phyloP scores from a whole-genome alignment of 2,797 vertebrate genomes.

The Synaphobranchus kaupii region DNA sequence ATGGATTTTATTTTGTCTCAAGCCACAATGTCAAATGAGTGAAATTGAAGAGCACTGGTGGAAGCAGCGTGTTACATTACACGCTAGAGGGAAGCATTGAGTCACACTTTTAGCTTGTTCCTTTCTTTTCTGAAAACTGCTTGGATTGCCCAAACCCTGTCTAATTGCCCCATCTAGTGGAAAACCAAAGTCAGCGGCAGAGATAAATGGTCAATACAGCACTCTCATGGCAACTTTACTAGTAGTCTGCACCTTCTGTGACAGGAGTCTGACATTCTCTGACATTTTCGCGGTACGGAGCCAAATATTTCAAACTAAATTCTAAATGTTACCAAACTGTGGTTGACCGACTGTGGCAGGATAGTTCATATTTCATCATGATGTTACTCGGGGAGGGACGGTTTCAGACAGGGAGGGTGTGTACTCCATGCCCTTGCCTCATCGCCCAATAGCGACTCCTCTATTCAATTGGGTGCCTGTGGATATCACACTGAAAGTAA shows the following conservation, averaged over 20 bases:
- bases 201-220: background rate
- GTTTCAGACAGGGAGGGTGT: background rate
- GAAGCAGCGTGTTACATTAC: background rate
- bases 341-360: background rate
- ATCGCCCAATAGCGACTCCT: background rate
- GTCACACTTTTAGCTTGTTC: conserved; percentile 31
- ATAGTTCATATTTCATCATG: background rate
- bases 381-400: background rate
- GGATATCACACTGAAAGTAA: background rate
- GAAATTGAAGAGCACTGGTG: background rate
- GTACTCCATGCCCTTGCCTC: background rate
- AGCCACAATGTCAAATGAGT: background rate
- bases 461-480: background rate
- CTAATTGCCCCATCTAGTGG: conserved; percentile 68
- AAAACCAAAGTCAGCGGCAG: background rate
- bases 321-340: background rate
- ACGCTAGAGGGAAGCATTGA: conserved; percentile 63
- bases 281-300: no score
- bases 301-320: background rate
- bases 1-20: background rate
- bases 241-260: background rate
- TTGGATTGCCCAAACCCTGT: conserved; percentile 41
- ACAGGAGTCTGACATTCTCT: background rate
- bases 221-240: background rate
- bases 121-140: background rate